A percentile compares a stretch with the other conserved stretches of the same genome.
Evolutionary conservation across 2,797 vertebrate species (phyloP).

Genomic region (Bucorvus abyssinicus): DNA sequence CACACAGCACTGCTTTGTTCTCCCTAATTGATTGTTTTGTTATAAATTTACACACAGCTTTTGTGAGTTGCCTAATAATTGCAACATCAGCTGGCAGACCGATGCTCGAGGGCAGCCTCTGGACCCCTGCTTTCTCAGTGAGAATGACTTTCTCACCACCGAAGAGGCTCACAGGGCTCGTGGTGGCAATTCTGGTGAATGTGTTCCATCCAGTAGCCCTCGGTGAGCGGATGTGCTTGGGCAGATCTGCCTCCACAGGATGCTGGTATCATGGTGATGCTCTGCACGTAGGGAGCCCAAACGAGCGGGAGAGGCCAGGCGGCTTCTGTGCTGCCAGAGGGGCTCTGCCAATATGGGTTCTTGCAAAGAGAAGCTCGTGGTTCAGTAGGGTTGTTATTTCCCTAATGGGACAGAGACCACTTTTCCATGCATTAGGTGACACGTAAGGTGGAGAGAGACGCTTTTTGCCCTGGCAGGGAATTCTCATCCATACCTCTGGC

Average conservation of each 20-base stretch:
- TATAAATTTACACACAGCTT: not conserved
- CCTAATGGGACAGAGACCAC: not conserved
- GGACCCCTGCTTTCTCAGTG: accelerated
- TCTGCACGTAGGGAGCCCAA: accelerated
- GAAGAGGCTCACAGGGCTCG: accelerated
- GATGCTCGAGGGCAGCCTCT: not conserved
- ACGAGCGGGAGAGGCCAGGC: accelerated
- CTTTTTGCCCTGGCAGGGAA: not conserved
- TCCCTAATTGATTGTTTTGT: not conserved
- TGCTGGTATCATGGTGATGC: not conserved
- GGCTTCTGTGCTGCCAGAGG: not conserved
- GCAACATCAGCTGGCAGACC: not conserved
- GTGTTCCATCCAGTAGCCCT: accelerated
- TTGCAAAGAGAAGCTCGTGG: not conserved
- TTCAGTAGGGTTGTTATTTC: not conserved
- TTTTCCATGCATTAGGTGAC: not conserved
- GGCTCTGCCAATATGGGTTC: not conserved
- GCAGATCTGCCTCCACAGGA: not conserved
- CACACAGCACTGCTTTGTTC: not conserved
- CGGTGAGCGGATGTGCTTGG: not conserved
- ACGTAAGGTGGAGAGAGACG: not conserved
- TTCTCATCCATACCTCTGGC: not conserved
- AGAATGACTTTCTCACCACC: not conserved
- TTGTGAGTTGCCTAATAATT: not conserved
- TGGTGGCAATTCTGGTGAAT: not conserved